Evolutionary conservation across 2,113 vertebrate genomes (phyloP).

Genomic region (Elephantulus edwardii): DNA sequence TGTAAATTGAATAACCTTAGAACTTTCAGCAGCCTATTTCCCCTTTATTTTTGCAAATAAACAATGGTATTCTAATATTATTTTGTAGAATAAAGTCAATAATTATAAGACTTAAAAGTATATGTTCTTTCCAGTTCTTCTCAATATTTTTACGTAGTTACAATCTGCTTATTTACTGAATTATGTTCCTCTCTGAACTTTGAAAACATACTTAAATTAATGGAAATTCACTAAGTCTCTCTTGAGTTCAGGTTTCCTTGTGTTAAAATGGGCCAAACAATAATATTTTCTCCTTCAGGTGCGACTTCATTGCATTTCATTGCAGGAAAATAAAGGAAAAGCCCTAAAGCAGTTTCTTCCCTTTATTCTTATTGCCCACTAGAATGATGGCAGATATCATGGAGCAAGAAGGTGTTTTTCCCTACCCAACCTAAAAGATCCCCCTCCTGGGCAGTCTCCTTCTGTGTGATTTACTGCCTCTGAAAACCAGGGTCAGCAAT

Average conservation of each 20-base stretch:
- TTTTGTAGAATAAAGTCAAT: not conserved
- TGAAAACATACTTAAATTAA: not conserved
- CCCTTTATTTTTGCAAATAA: not conserved
- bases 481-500: no score
- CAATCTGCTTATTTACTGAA: not conserved
- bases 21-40: conserved; percentile 5
- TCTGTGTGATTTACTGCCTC: no score
- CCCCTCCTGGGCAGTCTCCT: no score
- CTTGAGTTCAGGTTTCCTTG: not conserved
- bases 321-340: not conserved
- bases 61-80: not conserved
- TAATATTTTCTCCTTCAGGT: rapidly evolving
- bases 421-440: not conserved
- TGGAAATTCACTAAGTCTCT: not conserved
- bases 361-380: not conserved
- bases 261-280: not conserved
- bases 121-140: not conserved
- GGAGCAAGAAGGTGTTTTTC: not conserved
- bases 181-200: not conserved
- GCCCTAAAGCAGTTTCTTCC: not conserved
- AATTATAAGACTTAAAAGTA: conserved; percentile 2
- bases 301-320: not conserved
- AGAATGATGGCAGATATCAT: not conserved
- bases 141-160: not conserved
- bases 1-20: conserved; percentile 23